A percentile compares a stretch with the other conserved stretches of the same genome.
Conservation (phyloP, 2,888 invertebrate species). For the Steinernema hermaphroditum region DNA sequence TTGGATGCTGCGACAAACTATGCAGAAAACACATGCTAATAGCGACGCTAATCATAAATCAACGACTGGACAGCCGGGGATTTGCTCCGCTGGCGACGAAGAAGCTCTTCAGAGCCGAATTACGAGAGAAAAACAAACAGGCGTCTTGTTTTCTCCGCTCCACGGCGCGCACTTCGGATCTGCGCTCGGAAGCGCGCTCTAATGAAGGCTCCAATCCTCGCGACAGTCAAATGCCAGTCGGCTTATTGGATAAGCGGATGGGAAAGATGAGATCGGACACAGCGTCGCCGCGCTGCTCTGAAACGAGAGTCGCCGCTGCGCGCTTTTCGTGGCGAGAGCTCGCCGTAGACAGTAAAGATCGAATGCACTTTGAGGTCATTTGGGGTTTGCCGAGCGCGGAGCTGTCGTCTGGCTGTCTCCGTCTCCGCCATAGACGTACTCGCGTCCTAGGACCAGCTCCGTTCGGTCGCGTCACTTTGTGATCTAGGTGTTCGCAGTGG, state of each 20-base stretch:
- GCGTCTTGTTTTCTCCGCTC: neutral
- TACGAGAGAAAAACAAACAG: slow-evolving; percentile 14
- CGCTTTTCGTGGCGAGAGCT: neutral
- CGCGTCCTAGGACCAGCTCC: too few species aligned
- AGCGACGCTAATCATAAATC: neutral
- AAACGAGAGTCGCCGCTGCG: neutral
- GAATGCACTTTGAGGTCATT: neutral
- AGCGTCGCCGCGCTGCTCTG: slow-evolving; percentile 4
- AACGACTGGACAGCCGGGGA: neutral
- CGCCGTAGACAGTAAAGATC: slow-evolving; percentile 1
- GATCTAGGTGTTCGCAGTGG: too few species aligned
- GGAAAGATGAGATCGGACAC: neutral
- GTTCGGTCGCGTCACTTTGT: too few species aligned
- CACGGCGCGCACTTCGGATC: neutral
- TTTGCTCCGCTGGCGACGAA: neutral
- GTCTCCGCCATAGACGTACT: too few species aligned
- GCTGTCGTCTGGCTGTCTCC: too few species aligned
- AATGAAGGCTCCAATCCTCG: neutral
- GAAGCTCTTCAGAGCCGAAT: neutral
- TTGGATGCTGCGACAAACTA: neutral
- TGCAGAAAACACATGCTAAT: neutral
- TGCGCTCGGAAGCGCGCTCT: neutral
- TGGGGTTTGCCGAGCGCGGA: too few species aligned
- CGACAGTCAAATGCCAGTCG: neutral
- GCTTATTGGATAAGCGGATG: neutral